A percentile compares a stretch with the other conserved stretches of the same genome.
Conservation (phyloP, 2,113 vertebrate genomes). For the Entomyzon cyanotis region DNA sequence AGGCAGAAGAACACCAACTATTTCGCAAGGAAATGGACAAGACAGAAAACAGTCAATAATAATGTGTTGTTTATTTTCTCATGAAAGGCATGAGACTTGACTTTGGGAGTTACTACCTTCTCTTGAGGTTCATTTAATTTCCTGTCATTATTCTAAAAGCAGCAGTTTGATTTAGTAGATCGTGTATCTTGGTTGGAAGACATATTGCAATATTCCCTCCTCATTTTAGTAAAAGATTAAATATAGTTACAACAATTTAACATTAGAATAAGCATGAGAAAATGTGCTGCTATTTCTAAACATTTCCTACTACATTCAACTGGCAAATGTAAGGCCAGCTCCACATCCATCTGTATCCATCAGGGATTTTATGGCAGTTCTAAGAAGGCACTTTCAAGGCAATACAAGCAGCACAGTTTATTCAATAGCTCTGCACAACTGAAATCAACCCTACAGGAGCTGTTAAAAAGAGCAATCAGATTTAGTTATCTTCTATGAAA, state of each 20-base stretch:
- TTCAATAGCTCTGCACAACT: neutral
- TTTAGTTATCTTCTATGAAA: neutral
- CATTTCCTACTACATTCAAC: neutral
- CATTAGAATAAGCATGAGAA: neutral
- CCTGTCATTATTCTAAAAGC: neutral
- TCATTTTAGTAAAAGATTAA: neutral
- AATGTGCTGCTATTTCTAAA: neutral
- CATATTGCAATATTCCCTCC: neutral
- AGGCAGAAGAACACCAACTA: neutral
- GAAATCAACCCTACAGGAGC: neutral
- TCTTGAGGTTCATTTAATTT: neutral
- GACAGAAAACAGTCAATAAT: neutral
- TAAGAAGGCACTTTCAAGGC: neutral
- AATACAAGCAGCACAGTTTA: neutral
- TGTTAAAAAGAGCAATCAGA: neutral
- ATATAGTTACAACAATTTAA: neutral
- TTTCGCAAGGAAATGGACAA: neutral
- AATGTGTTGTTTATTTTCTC: neutral
- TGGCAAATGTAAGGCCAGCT: neutral
- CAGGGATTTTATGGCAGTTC: rapidly evolving
- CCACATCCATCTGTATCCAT: neutral
- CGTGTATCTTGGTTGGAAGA: rapidly evolving
- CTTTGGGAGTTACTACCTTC: neutral
- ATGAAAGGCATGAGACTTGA: neutral
- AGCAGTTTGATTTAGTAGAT: neutral